Evolutionary conservation across 2,113 vertebrate species (phyloP), one percentile per base, ranked within the genome.

Genomic region (Chelonoidis abingdonii): DNA sequence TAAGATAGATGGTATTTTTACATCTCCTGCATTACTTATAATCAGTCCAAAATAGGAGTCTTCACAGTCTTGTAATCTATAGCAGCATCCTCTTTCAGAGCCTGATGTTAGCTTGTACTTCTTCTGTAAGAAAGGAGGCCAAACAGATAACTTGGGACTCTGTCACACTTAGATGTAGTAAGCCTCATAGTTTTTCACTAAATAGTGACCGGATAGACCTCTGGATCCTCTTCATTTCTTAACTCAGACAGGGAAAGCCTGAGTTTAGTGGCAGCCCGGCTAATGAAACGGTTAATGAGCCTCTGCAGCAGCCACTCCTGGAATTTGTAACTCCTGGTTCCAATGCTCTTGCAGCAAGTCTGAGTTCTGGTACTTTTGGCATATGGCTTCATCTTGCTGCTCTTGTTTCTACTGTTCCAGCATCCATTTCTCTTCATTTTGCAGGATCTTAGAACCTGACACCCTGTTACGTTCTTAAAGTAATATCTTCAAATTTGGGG

Each of bases 191-290:
- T 25, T 44, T 76, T 44, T 44, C 12, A 44, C 38, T 44, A 76
- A 44, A 35, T 69, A 76, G 38, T 76, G 72, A 25, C n/a, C 72
- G 13, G 5, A 38, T 44, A 25, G 72, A 76, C 10, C 38, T 13
- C 22, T 76, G 38, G 38, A 41, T 35, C 52, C 86, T 31, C 72
- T 50, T 41, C 27, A 57, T 2, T 86, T 62, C 47, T 22, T 56
- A 25, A 12, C 4, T 24, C 87, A 50, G 24, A n/a, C 7, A 5
- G 87, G 49, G 57, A 10, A 17, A 19, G 38, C 16, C 1, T 6
- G n/a, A 31, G 17, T 1, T 50, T n/a, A 0, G 2, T 14, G 35
- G 2, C 1, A 0, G 21, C 10, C 72, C 22, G 4, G 0, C 47
- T 57, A 89, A 9, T 1, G 8, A 52, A 69, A 65, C 50, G 41